Conservation (phyloP, 1,140 invertebrate species). For the Drosophila ogumai region DNA sequence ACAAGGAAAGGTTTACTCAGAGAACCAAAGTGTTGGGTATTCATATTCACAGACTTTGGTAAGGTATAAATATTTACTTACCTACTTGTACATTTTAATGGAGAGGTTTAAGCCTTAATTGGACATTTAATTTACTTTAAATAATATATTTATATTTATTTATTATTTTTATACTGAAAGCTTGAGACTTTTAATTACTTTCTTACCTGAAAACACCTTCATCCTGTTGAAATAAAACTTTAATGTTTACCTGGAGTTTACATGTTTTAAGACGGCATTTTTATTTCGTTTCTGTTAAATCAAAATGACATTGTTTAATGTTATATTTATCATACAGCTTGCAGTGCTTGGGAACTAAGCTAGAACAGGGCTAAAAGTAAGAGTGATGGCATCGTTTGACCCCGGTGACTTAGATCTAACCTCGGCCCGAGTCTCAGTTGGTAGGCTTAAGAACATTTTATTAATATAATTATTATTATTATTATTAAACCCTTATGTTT, state of each 20-base stretch:
- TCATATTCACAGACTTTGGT: background rate
- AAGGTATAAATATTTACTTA: background rate
- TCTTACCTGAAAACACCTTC: background rate
- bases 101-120: background rate
- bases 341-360: conserved; percentile 68
- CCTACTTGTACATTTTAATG: background rate
- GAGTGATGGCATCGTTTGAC: conserved; percentile 30
- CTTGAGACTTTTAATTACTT: background rate
- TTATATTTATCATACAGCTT: conserved; percentile 58
- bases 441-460: conserved; percentile 19
- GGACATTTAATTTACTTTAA: background rate
- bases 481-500: conserved; percentile 43
- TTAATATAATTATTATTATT: conserved; percentile 3
- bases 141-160: background rate
- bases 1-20: background rate
- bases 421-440: conserved; percentile 16
- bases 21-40: background rate
- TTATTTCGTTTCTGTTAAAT: conserved; percentile 63
- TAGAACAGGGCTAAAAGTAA: conserved; percentile 35
- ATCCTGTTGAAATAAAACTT: background rate
- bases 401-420: conserved; percentile 44
- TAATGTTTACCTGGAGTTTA: conserved; percentile 1
- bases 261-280: conserved; percentile 70
- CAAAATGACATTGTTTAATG: conserved; percentile 51
- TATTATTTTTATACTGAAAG: too few species aligned